These are phyloP conservation scores for Hypercompe scribonia DNA, from an alignment of 2,888 invertebrate species.

Conservation along the genomic window DNA sequence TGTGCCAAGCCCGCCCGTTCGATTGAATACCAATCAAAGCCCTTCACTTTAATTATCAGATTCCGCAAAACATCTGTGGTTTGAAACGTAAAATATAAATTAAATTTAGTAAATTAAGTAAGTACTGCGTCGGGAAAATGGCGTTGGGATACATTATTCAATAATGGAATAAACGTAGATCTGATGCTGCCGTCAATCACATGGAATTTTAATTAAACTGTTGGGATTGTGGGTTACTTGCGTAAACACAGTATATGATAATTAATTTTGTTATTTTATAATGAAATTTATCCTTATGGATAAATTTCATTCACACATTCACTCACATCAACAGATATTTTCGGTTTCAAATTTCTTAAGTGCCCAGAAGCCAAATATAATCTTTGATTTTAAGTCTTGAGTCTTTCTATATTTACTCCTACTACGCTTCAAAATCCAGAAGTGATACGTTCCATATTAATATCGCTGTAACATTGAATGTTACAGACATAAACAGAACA, in stretches of 20 bases:
- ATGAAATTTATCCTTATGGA: too few species aligned
- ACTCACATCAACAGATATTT: background rate
- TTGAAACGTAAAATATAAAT: constrained; percentile 57
- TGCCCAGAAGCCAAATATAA: background rate
- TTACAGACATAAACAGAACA: background rate
- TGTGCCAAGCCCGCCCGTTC: constrained; percentile 22
- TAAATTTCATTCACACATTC: background rate
- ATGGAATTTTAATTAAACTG: constrained; percentile 46
- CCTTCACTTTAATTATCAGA: constrained; percentile 67
- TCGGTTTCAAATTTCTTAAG: background rate
- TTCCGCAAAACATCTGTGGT: constrained; percentile 68
- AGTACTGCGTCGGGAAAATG: constrained; percentile 48
- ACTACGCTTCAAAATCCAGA: background rate
- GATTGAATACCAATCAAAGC: constrained; percentile 47
- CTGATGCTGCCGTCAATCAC: constrained; percentile 42
- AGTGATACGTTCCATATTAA: background rate
- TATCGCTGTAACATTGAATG: background rate
- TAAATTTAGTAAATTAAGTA: constrained; percentile 59
- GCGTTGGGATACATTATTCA: constrained; percentile 51
- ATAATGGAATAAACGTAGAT: constrained; percentile 40
- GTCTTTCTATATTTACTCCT: background rate
- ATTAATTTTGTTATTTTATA: background rate
- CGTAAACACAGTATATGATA: background rate
- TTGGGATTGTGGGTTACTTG: constrained; percentile 11
- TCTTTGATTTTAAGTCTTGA: background rate